These are phyloP conservation scores for Trichogramma evanescens DNA, from an alignment of 2,888 invertebrate species.

Conservation along the genomic window DNA sequence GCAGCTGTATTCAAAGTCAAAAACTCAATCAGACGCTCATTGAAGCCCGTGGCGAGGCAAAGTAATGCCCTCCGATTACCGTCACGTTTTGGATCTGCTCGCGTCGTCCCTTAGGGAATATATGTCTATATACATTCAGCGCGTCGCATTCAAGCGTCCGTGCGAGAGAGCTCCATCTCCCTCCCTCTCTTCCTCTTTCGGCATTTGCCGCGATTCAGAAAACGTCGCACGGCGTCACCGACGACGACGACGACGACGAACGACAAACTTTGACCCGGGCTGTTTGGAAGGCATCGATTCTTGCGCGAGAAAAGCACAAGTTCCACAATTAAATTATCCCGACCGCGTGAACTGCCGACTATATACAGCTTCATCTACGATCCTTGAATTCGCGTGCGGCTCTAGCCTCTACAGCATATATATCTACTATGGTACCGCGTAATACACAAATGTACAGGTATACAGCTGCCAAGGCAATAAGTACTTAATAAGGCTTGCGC, in stretches of 20 bases:
- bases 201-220: conserved; percentile 16
- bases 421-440: no score
- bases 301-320: neutral
- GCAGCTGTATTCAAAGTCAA: conserved; percentile 20
- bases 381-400: neutral
- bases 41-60: conserved; percentile 8
- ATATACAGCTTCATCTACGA: neutral
- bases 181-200: no score
- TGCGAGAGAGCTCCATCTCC: no score
- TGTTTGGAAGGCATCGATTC: conserved; percentile 6
- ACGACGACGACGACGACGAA: neutral
- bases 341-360: neutral
- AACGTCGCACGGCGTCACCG: conserved; percentile 1
- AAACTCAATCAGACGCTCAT: conserved; percentile 25
- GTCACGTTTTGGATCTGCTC: neutral
- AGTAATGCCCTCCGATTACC: conserved; percentile 12
- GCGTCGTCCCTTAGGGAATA: no score
- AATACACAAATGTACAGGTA: no score
- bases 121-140: no score
- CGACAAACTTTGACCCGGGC: conserved; percentile 1
- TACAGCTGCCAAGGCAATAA: neutral
- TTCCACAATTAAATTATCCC: conserved; percentile 20
- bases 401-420: neutral
- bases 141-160: no score
- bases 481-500: conserved; percentile 18